These are phyloP conservation scores for Odontamblyopus lacepedii DNA, from an alignment of 2,797 vertebrate species.

Conservation along the genomic window DNA sequence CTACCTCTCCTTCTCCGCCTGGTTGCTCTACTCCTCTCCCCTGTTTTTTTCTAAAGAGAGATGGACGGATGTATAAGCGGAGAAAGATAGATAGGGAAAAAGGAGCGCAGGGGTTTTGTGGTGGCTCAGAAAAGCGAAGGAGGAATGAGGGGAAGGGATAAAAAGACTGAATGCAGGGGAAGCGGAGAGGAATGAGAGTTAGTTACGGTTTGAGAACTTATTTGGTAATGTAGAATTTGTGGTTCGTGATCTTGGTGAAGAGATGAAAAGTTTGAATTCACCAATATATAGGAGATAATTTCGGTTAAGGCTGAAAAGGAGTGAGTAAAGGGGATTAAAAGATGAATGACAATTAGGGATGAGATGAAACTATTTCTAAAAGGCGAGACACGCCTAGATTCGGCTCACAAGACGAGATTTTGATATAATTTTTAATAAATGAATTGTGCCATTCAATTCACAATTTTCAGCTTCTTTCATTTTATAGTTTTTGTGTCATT, in stretches of 20 bases:
- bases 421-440: no score
- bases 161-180: slow-evolving; percentile 42
- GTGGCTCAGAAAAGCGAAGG: slow-evolving; percentile 35
- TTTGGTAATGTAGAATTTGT: background rate
- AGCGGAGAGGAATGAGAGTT: slow-evolving; percentile 3
- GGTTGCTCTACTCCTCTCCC: slow-evolving; percentile 28
- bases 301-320: no score
- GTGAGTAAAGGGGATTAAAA: no score
- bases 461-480: no score
- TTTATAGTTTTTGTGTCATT: no score
- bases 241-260: background rate
- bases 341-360: no score
- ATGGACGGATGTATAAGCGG: slow-evolving; percentile 65
- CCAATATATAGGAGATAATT: no score
- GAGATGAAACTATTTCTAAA: no score
- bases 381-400: no score
- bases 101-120: slow-evolving; percentile 22
- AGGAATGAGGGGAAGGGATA: slow-evolving; percentile 13
- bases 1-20: slow-evolving; percentile 59
- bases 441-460: no score
- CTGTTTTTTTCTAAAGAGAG: slow-evolving; percentile 36
- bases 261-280: no score
- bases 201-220: slow-evolving; percentile 64
- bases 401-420: no score
- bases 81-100: slow-evolving; percentile 55